Evolutionary conservation across 2,113 vertebrate species (phyloP).

Genomic region (Archilochus colubris): DNA sequence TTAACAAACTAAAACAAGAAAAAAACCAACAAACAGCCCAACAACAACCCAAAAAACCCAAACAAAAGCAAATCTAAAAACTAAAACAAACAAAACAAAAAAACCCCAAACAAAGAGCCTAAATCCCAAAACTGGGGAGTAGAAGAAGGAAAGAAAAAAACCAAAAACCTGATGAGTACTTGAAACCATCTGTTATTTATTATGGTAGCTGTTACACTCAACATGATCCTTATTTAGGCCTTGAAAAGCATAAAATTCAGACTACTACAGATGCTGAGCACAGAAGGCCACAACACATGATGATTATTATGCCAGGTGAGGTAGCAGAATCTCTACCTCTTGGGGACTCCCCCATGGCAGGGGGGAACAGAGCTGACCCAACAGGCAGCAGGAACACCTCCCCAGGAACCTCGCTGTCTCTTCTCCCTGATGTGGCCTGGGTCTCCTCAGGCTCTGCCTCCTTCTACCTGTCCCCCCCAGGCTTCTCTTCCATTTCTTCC

Average conservation of each 20-base stretch:
- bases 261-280: neutral
- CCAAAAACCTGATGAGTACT: neutral
- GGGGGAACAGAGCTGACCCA: neutral
- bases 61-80: neutral
- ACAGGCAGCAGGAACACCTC: neutral
- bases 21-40: too few species aligned
- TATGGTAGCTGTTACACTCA: neutral
- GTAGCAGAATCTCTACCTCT: neutral
- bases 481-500: neutral
- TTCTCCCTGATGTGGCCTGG: neutral
- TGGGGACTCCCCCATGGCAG: accelerated
- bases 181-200: neutral
- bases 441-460: neutral
- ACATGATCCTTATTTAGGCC: neutral
- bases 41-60: too few species aligned
- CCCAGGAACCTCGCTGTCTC: neutral
- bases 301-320: neutral
- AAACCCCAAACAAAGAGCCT: neutral
- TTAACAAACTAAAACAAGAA: neutral
- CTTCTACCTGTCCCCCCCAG: neutral
- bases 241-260: neutral
- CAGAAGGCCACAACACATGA: neutral
- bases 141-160: neutral
- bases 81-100: neutral
- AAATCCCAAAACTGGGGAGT: accelerated